Evolutionary conservation across 2,888 invertebrate genomes (phyloP).

Genomic region (Strigamia transsilvanica): DNA sequence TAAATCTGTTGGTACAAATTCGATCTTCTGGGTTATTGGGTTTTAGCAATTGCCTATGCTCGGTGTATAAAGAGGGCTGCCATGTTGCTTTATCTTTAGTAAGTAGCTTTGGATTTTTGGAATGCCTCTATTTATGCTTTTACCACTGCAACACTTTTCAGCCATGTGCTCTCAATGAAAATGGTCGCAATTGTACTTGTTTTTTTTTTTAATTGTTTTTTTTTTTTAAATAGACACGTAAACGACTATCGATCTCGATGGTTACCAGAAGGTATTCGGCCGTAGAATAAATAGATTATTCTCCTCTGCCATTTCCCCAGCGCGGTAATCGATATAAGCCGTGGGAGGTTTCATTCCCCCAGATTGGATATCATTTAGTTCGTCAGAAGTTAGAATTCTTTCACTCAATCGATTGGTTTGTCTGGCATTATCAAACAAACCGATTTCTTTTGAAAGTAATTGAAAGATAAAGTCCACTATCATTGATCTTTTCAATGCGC

Average conservation of each 20-base stretch:
- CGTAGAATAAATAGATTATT: slow-evolving; percentile 33
- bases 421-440: not conserved
- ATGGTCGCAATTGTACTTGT: too few species aligned
- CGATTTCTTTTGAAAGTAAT: not conserved
- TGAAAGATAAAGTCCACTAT: not conserved
- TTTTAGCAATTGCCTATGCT: too few species aligned
- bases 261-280: slow-evolving; percentile 9
- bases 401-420: not conserved
- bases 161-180: too few species aligned
- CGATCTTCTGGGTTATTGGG: too few species aligned
- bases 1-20: too few species aligned
- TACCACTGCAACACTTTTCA: too few species aligned
- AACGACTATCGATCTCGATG: not conserved
- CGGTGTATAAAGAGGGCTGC: too few species aligned
- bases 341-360: not conserved
- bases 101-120: too few species aligned
- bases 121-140: too few species aligned
- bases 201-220: too few species aligned
- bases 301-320: slow-evolving; percentile 22
- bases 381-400: not conserved
- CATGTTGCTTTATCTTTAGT: too few species aligned
- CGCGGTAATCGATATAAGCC: slow-evolving; percentile 6
- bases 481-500: not conserved
- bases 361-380: slow-evolving; percentile 34
- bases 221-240: not conserved